Evolutionary conservation across 2,113 vertebrate genomes (phyloP).

Genomic region (Hemiprocne comata): DNA sequence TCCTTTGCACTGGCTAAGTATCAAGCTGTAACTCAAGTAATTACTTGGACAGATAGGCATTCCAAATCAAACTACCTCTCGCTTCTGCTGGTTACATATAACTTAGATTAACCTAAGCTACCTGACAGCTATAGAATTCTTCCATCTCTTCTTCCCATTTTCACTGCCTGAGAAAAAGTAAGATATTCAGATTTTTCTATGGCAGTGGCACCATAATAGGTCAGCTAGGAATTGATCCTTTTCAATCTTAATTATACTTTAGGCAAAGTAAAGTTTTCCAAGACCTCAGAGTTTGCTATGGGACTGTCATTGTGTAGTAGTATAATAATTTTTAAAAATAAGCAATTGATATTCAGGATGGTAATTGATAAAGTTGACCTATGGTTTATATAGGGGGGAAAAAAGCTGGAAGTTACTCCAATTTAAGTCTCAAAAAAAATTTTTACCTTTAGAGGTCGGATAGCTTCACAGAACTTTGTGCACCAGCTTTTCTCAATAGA

Average conservation of each 20-base stretch:
- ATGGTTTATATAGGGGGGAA: neutral
- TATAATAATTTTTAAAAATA: neutral
- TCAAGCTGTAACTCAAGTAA: neutral
- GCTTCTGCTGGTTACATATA: neutral
- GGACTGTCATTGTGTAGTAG: neutral
- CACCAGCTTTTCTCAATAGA: conserved; percentile 93
- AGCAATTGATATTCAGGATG: neutral
- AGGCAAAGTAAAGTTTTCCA: neutral
- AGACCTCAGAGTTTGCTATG: neutral
- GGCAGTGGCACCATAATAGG: neutral
- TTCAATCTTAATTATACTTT: neutral
- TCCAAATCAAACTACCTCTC: neutral
- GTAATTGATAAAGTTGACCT: neutral
- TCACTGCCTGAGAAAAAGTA: neutral
- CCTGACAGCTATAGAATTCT: neutral
- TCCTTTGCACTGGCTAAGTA: neutral
- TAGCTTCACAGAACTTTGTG: conserved; percentile 86
- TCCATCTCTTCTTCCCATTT: neutral
- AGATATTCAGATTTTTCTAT: neutral
- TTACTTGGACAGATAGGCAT: neutral
- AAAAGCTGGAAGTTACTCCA: neutral
- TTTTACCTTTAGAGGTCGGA: conserved; percentile 91
- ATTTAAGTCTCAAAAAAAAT: neutral
- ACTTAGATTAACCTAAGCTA: neutral
- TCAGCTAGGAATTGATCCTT: neutral